Conservation (phyloP, 2,113 vertebrate genomes). For the Orthonyx spaldingii region DNA sequence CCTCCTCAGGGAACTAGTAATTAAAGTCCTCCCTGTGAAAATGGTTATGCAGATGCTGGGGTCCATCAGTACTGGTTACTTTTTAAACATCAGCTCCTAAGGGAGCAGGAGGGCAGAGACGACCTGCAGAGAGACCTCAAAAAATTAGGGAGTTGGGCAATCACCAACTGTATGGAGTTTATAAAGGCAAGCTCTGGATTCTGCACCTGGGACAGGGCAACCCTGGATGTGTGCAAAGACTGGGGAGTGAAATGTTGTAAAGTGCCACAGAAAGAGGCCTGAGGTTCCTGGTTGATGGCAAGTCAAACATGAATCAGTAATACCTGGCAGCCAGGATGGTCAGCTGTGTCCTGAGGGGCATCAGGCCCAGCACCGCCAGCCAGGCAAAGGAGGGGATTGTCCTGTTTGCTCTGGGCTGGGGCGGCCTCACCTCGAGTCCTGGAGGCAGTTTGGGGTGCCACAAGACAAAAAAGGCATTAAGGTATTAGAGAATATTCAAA, state of each 20-base stretch:
- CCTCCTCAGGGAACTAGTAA: background rate
- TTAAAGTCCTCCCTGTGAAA: background rate
- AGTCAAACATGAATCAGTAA: background rate
- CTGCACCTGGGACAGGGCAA: background rate
- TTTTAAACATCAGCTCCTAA: background rate
- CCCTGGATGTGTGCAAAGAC: background rate
- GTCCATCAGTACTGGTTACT: background rate
- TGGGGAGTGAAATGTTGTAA: background rate
- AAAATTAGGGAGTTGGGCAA: background rate
- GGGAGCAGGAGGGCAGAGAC: background rate
- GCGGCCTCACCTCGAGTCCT: background rate
- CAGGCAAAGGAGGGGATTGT: background rate
- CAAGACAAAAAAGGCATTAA: background rate
- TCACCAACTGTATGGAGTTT: background rate
- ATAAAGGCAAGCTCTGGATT: background rate
- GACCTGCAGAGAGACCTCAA: background rate
- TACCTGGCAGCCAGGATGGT: background rate
- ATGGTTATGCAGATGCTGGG: background rate
- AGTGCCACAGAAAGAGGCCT: background rate
- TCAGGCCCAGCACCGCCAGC: accelerated
- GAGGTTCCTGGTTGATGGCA: accelerated
- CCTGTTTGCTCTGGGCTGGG: background rate
- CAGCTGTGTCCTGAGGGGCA: background rate
- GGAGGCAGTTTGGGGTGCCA: background rate
- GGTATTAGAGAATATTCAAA: background rate